Conservation (phyloP, 1,140 invertebrate species). For the Stenopsyche tienmushanensis region DNA sequence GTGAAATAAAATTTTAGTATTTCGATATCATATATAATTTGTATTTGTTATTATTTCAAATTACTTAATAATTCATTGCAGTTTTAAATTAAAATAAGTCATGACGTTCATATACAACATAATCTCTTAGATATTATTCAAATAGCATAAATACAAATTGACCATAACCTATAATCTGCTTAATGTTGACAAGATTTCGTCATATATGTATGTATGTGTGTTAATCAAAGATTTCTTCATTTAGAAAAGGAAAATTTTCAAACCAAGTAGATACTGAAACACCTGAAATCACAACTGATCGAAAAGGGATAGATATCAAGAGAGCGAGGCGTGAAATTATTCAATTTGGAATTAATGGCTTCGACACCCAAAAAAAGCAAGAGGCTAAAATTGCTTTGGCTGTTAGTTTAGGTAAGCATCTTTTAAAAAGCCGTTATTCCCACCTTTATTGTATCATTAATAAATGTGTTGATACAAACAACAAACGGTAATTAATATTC, state of each 20-base stretch:
- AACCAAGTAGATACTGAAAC: not conserved
- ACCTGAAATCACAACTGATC: not conserved
- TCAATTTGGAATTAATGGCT: slow-evolving; percentile 65
- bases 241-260: not conserved
- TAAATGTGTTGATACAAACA: no score
- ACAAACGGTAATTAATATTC: no score
- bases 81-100: no score
- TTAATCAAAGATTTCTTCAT: not conserved
- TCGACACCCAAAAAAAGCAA: slow-evolving; percentile 57
- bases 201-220: not conserved
- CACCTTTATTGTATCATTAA: not conserved
- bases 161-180: not conserved
- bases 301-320: slow-evolving; percentile 56
- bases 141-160: not conserved
- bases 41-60: no score
- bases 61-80: no score
- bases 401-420: slow-evolving; percentile 56
- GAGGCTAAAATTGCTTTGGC: slow-evolving; percentile 61
- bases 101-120: not conserved
- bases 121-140: not conserved
- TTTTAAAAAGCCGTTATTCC: not conserved
- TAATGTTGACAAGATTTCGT: not conserved
- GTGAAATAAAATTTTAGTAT: not conserved
- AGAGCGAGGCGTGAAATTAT: slow-evolving; percentile 62
- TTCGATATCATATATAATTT: not conserved